phyloP scores from a whole-genome alignment of 35 echinoderm and acorn worm genomes.

The Hemicentrotus pulcherrimus region DNA sequence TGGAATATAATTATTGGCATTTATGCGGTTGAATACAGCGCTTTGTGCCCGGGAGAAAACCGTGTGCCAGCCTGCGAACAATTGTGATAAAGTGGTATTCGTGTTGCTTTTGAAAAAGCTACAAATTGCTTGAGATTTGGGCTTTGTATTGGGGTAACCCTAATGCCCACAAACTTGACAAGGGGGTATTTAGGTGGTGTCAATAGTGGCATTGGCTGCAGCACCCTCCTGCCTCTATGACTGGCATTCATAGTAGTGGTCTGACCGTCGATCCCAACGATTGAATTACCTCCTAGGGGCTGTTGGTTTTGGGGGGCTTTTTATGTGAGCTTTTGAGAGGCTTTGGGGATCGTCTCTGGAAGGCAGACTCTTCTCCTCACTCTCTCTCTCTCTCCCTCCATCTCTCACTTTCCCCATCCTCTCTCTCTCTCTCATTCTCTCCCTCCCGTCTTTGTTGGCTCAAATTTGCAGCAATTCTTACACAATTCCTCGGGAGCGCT shows the following conservation, averaged over 20 bases:
- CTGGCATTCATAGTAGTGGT: constrained; percentile 37
- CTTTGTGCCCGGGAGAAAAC: constrained; percentile 30
- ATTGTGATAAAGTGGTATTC: constrained; percentile 55
- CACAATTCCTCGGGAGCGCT: constrained; percentile 25
- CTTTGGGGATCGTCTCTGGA: constrained; percentile 49
- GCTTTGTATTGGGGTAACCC: constrained; percentile 55
- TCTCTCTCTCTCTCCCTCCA: not conserved
- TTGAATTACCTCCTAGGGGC: constrained; percentile 46
- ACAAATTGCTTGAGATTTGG: constrained; percentile 56
- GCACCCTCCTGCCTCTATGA: constrained; percentile 1
- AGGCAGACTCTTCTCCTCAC: constrained; percentile 34
- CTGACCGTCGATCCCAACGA: constrained; percentile 23
- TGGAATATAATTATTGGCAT: constrained; percentile 54
- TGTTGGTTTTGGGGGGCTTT: constrained; percentile 54
- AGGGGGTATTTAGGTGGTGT: constrained; percentile 46
- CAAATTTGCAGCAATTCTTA: constrained; percentile 56
- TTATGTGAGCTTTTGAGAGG: constrained; percentile 52
- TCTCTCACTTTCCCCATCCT: not conserved
- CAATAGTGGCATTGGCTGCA: constrained; percentile 39
- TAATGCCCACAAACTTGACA: constrained; percentile 54
- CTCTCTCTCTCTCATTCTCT: not conserved
- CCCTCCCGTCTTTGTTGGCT: constrained; percentile 44
- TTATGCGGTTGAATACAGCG: constrained; percentile 42
- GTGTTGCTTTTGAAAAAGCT: constrained; percentile 56
- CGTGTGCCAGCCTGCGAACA: constrained; percentile 42